Base-by-base conservation (phyloP, 2,797 vertebrate species). In the Sebastes hubbsi region DNA sequence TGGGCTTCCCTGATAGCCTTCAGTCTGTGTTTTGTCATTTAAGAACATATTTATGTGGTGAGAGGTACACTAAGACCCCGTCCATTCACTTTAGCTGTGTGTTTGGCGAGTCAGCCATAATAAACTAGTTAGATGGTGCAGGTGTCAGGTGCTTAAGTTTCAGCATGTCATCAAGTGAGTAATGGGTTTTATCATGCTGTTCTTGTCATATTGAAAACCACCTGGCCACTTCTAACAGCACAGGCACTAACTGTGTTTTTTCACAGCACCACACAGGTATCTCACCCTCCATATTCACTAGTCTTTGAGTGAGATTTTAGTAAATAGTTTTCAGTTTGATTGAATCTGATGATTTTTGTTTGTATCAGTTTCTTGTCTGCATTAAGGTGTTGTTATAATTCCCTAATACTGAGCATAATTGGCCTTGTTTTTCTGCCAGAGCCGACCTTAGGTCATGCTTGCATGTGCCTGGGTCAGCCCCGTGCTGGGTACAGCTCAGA, bases 371-470 rank as follows among this genome's bases (percentile, higher is more conserved):
- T 62, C 3, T 61, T 65, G 42, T 46, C 42, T 46, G 16, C 42
- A 46, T 46, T 0, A 11, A 11, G 49, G 34, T 72, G 18, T 72
- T 61, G 6, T 80, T 24, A 27, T 61, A 11, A 25, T 54, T 63
- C 54, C 14, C 36, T 30, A 52, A 18, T 6, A 22, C 4, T 30
- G 9, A 64, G 11, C 8, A 36, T 86, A 89, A 87, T 82, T 88
- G 65, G 69, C 84, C 69, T 89, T 88, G 72, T 88, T 91, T 86
- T 82, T 75, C 46, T 56, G 72, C 62, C 24, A 67, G 80, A 67
- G 62, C 71, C 64, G 82, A 87, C 78, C 68, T 65, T 58, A 20
- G 66, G 46, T 71, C 80, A 55, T 49, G 42, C 69, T 74, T 2
- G 42, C 76, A 72, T 87, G 71, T 83, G 75, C 62, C 59, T 27